Evolutionary conservation across 92 coral and sea anemone genomes (phyloP).

Genomic region (Heliopora coerulea): DNA sequence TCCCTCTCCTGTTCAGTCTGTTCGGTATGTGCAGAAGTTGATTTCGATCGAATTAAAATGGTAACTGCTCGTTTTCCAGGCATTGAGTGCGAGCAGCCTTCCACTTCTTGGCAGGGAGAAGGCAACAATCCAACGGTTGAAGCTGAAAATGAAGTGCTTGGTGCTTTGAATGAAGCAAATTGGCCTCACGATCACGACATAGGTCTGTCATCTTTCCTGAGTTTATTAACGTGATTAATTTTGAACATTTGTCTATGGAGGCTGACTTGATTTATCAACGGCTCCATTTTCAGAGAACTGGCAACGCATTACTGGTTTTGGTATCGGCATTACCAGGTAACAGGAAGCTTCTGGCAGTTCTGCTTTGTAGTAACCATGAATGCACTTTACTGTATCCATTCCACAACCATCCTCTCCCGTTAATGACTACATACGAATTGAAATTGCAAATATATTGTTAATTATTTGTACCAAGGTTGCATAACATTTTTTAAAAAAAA

Average conservation of each 20-base stretch:
- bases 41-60: conserved; percentile 1
- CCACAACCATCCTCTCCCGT: too few species aligned
- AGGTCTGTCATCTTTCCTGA: conserved; percentile 10
- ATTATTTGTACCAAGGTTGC: too few species aligned
- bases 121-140: conserved; percentile 27
- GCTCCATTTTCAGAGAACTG: conserved; percentile 57
- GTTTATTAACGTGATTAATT: neutral
- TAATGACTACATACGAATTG: too few species aligned
- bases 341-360: too few species aligned
- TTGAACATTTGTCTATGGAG: neutral
- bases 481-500: too few species aligned
- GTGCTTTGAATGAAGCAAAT: conserved; percentile 14
- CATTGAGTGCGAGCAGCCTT: conserved; percentile 20
- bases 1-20: too few species aligned
- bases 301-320: conserved; percentile 90
- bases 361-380: too few species aligned
- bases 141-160: conserved; percentile 20
- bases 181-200: conserved; percentile 5
- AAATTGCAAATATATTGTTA: too few species aligned
- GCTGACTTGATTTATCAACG: neutral
- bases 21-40: too few species aligned
- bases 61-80: conserved; percentile 36
- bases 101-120: conserved; percentile 14
- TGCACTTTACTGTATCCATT: too few species aligned
- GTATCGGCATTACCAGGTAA: conserved; percentile 91